A percentile compares a stretch with the other conserved stretches of the same genome.
These are phyloP conservation scores for Halcyon smyrnensis DNA, from an alignment of 2,797 vertebrate genomes.

Conservation along the genomic window DNA sequence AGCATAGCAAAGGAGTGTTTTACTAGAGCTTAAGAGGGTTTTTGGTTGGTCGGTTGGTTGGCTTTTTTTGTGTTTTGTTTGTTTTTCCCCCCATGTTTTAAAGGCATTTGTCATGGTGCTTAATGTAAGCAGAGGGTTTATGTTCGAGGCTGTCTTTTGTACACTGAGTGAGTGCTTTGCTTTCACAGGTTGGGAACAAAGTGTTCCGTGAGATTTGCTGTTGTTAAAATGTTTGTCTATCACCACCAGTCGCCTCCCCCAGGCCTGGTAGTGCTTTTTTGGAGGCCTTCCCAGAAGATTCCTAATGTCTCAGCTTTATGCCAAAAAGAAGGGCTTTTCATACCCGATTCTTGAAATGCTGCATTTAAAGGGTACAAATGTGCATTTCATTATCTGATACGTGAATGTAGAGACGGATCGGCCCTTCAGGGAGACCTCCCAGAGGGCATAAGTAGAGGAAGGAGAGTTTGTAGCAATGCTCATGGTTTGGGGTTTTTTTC, in stretches of 20 bases:
- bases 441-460: background rate
- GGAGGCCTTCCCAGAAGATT: slow-evolving; percentile 44
- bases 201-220: slow-evolving; percentile 29
- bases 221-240: slow-evolving; percentile 30
- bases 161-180: background rate
- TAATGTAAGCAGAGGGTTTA: background rate
- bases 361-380: background rate
- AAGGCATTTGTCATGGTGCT: background rate
- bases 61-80: background rate
- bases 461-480: background rate
- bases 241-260: background rate
- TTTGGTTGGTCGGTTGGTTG: too few relatives aligned
- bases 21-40: background rate
- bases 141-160: background rate
- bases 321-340: background rate
- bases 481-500: background rate
- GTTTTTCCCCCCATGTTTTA: background rate
- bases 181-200: slow-evolving; percentile 55
- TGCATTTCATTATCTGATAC: background rate
- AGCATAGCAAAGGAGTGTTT: accelerated
- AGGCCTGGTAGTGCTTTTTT: background rate
- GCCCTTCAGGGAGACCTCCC: background rate
- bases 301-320: background rate
- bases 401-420: background rate
- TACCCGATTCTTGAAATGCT: background rate